Evolutionary conservation across 2,797 vertebrate species (phyloP), one percentile per base, ranked within the genome.

Genomic region (Labeo calbasu): DNA sequence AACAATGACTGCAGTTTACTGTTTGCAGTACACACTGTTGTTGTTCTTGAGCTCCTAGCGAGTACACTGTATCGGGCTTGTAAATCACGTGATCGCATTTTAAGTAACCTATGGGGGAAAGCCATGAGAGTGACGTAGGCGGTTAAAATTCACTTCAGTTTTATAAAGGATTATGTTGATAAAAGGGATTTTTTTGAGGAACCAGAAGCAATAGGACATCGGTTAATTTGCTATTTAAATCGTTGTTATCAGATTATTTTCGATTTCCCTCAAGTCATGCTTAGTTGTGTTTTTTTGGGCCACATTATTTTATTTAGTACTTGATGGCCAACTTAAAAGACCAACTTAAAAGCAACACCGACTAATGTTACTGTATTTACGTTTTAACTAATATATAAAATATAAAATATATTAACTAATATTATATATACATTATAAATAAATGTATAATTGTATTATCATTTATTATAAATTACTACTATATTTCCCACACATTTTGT

Each of bases 71-170:
- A 3, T 6, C 5, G 32, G 8, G 21, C 6, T 25, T 40, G 70
- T 2, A 1, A 2, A 51, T 82, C 88, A 88, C 73, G 86, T 87
- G 88, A 80, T 36, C 63, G 40, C 11, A 2, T 50, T 69, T 50
- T 59, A 46, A 55, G 21, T 43, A 25, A 57, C 65, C 78, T 69
- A 80, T 68, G 28, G 61, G 19, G 9, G 17, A 13, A 21, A 17
- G 50, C 65, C 28, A 7, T 59, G 32, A 25, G 10, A 11, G n/a
- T 81, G 79, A 81, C 79, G 79, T 70, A 25, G 21, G 2, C 46
- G 13, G 40, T 21, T 21, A 23, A 28, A 32, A 21, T 21, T 9
- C 10, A 65, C 14, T 0, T 61, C 36, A 43, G 21, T 5, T n/a
- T 40, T 14, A 19, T 11, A 4, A 25, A 23, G 21, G 36, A 11